These are phyloP conservation scores for Notiomystis cincta DNA, from an alignment of 2,113 vertebrate species.

Conservation along the genomic window DNA sequence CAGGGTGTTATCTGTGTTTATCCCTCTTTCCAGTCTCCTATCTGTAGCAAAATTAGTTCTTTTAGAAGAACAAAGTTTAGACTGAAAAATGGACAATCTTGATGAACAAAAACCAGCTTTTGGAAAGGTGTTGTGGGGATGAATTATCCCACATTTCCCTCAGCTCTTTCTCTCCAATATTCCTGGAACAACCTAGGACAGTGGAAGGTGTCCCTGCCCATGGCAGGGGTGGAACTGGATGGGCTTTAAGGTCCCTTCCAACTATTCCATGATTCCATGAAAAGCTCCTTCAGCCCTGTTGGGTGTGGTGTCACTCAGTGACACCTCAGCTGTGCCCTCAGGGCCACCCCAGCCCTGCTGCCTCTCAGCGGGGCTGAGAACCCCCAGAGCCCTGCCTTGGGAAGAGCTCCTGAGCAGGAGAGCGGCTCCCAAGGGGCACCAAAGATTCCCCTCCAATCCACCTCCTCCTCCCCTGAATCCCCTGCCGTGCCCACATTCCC, in stretches of 20 bases:
- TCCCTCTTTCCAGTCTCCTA: not conserved
- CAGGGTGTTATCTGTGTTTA: not conserved
- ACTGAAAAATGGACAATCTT: not conserved
- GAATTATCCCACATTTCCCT: not conserved
- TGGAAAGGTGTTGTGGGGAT: not conserved
- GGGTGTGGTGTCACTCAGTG: no score
- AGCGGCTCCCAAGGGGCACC: not conserved
- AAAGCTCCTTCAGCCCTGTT: fast-evolving
- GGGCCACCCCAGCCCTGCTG: no score
- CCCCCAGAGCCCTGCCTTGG: not conserved
- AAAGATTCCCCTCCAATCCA: not conserved
- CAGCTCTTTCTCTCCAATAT: not conserved
- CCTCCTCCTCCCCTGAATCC: not conserved
- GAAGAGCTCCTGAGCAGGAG: not conserved
- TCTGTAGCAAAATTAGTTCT: not conserved
- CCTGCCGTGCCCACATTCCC: not conserved
- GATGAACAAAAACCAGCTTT: not conserved
- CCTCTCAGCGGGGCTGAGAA: not conserved
- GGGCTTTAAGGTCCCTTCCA: not conserved
- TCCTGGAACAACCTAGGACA: not conserved
- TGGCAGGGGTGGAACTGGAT: not conserved
- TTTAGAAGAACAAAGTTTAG: not conserved
- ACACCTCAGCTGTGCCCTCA: not conserved
- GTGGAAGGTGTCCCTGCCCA: not conserved
- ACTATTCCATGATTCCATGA: not conserved